Evolutionary conservation across 2,888 invertebrate species (phyloP).

Genomic region (Fissipunctia ypsillon): DNA sequence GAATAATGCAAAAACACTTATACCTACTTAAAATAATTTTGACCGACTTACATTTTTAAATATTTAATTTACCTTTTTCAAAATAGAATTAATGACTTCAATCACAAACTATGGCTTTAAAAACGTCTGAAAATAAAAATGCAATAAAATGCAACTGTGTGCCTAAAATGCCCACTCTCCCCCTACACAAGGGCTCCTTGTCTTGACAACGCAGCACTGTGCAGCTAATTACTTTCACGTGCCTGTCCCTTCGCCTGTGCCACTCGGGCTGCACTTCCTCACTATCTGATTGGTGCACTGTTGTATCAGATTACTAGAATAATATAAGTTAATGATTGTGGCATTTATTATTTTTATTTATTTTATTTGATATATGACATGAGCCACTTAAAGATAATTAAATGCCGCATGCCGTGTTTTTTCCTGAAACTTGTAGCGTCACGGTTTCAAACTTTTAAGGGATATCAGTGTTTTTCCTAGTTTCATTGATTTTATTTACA

Average conservation of each 20-base stretch:
- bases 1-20: no score
- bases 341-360: constrained; percentile 11
- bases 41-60: no score
- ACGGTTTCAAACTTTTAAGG: not conserved
- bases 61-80: no score
- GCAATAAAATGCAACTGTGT: no score
- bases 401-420: not conserved
- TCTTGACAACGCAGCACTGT: constrained; percentile 84
- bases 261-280: constrained; percentile 83
- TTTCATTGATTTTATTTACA: not conserved
- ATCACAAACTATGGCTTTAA: no score
- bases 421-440: not conserved
- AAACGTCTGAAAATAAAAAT: no score
- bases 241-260: constrained; percentile 78
- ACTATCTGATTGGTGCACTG: constrained; percentile 67
- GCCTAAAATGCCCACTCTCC: constrained; percentile 60
- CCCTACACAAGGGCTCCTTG: constrained; percentile 80
- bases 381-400: constrained; percentile 1
- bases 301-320: constrained; percentile 63
- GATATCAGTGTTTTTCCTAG: not conserved
- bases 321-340: constrained; percentile 44
- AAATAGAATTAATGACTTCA: no score
- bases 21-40: no score
- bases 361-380: constrained; percentile 26
- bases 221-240: constrained; percentile 88